A percentile compares a stretch with the other conserved stretches of the same genome.
Evolutionary conservation across 2,113 vertebrate species (phyloP).

Genomic region (Atrichornis clamosus): DNA sequence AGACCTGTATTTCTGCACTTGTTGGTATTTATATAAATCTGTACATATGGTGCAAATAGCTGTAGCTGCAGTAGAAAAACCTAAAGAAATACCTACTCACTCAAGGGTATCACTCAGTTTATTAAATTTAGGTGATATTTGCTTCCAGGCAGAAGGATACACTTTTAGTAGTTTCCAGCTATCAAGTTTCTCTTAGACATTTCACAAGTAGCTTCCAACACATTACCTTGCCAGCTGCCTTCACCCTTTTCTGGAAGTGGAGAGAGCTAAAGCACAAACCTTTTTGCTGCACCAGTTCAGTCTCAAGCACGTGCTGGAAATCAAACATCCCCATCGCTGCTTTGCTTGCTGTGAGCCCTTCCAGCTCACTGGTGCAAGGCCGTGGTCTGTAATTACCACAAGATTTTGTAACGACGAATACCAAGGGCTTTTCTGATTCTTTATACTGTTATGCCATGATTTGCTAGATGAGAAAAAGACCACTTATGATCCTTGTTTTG

Average conservation of each 20-base stretch:
- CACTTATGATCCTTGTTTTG: rapidly evolving
- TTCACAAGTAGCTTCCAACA: background rate
- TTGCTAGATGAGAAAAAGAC: background rate
- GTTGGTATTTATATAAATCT: background rate
- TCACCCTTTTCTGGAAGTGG: background rate
- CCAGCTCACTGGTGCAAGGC: background rate
- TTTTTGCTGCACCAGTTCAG: background rate
- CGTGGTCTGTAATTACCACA: background rate
- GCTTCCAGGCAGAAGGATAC: background rate
- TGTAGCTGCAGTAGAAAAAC: background rate
- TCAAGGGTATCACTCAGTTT: background rate
- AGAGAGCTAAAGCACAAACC: background rate
- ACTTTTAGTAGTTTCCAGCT: background rate
- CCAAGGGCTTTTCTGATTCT: background rate
- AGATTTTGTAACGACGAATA: background rate
- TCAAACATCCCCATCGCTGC: rapidly evolving
- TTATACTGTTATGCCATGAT: background rate
- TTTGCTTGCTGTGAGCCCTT: background rate
- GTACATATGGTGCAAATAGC: background rate
- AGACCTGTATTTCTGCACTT: background rate
- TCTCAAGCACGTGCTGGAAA: rapidly evolving
- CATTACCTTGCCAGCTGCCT: background rate
- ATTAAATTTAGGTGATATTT: background rate
- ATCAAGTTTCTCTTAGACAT: background rate
- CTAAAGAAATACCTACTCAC: background rate